Base-by-base conservation (phyloP, 1,140 invertebrate genomes). In the Platyscapa corneri region DNA sequence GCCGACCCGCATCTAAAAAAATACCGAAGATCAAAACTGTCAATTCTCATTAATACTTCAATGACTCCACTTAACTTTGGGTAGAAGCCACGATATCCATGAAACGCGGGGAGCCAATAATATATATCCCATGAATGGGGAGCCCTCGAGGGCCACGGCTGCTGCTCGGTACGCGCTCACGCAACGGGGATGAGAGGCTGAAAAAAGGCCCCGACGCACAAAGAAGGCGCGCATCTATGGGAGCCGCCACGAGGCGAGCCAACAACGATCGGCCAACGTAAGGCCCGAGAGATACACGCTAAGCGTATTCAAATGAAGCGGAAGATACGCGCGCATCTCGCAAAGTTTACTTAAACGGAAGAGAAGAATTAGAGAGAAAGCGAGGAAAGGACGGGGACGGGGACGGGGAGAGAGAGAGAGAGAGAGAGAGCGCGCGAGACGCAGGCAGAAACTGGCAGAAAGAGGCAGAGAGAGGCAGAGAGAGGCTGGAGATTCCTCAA, bases 281-380 rank as follows among this genome's bases (percentile, higher is more conserved):
- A n/a, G n/a, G n/a, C n/a, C 76, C 74, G 42, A 85, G 53, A 74
- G 60, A 85, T 64, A 75, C n/a, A 39, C 80, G 74, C 16, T 80
- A 46, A 79, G 77, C 74, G 32, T 76, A 86, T 86, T 86, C 85
- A 86, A 86, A 86, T 86, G 80, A 86, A 83, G 80, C 85, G 85
- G 85, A 86, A 86, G 85, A 83, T 86, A 60, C 70, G 72, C 56
- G 67, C 77, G 74, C 56, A 77, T 76, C 67, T 77, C 83, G 60
- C 82, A 34, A 42, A 82, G 79, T 85, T 81, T 85, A 79, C 76
- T 84, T 84, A 70, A 70, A 84, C 56, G 39, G 37, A 37, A 32
- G 32, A 37, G 32, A 64, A 49, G 34, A 32, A 34, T 23, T 75
- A 53, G 56, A 39, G 67, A 3, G 67, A 3, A 18, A 53, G 39